Conservation (phyloP, 2,888 invertebrate species). For the Lypha dubia region DNA sequence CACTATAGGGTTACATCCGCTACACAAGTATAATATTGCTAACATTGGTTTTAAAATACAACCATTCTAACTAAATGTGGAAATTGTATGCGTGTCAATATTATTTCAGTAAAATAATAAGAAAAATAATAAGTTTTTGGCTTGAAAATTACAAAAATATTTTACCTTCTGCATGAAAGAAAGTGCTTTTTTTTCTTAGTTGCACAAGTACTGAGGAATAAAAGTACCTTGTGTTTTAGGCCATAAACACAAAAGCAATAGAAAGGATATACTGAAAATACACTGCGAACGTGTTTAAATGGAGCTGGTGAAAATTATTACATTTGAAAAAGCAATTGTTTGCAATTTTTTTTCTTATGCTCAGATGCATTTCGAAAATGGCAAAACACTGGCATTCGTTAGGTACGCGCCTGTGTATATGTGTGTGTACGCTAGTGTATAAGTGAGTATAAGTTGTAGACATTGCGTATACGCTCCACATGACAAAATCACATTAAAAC, state of each 20-base stretch:
- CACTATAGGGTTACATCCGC: conserved; percentile 72
- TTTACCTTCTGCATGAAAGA: conserved; percentile 71
- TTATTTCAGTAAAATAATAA: conserved; percentile 57
- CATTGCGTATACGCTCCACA: conserved; percentile 72
- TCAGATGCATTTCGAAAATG: conserved; percentile 9
- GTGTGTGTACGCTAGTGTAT: background rate
- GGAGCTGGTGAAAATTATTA: conserved; percentile 53
- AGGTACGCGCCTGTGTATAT: too few relatives aligned
- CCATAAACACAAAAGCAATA: conserved; percentile 55
- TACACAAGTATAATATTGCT: conserved; percentile 22
- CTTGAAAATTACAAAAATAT: conserved; percentile 66
- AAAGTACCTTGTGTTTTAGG: conserved; percentile 67
- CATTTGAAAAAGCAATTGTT: conserved; percentile 53
- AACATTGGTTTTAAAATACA: background rate
- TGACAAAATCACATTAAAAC: conserved; percentile 68
- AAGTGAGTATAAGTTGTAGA: conserved; percentile 33
- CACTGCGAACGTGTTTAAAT: background rate
- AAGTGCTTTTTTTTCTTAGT: conserved; percentile 37
- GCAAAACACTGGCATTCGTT: background rate
- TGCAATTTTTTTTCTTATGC: background rate
- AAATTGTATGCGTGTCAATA: conserved; percentile 48
- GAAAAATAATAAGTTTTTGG: conserved; percentile 65
- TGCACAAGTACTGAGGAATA: background rate
- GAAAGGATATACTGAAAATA: background rate
- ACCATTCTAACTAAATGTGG: background rate